Evolutionary conservation across 35 echinoderm and acorn worm genomes (phyloP).

Genomic region (Ophiothrix spiculata): DNA sequence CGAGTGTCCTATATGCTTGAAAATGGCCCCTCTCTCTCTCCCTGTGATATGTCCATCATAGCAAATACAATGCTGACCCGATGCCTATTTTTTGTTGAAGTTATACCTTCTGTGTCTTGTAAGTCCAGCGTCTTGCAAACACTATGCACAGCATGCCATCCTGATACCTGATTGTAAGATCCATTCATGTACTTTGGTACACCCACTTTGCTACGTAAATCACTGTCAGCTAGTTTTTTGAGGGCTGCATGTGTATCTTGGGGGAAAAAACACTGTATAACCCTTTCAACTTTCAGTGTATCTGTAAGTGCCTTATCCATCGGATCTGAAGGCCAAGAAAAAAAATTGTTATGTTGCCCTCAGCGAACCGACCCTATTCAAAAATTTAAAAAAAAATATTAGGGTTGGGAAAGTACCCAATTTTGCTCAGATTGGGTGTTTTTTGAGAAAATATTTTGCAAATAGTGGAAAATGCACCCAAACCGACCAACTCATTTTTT

Average conservation of each 20-base stretch:
- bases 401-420: too few species aligned
- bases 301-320: not conserved
- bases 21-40: not conserved
- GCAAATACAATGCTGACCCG: not conserved
- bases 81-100: not conserved
- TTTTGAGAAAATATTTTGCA: too few species aligned
- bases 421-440: too few species aligned
- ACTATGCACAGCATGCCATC: conserved; percentile 36
- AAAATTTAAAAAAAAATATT: too few species aligned
- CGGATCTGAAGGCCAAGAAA: not conserved
- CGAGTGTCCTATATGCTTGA: not conserved
- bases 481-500: too few species aligned
- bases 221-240: not conserved
- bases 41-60: not conserved
- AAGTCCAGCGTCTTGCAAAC: conserved; percentile 19
- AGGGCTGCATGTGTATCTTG: not conserved
- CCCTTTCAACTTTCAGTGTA: not conserved
- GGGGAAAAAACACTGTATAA: not conserved
- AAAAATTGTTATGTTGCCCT: too few species aligned
- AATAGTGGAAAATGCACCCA: too few species aligned
- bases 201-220: not conserved
- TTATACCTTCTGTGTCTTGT: not conserved
- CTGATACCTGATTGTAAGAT: conserved; percentile 19
- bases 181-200: not conserved
- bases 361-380: too few species aligned